Percentiles rank a stretch among this genome's conserved stretches.
Evolutionary conservation across 2,797 vertebrate species (phyloP).

Genomic region (Enteromius viviparus): DNA sequence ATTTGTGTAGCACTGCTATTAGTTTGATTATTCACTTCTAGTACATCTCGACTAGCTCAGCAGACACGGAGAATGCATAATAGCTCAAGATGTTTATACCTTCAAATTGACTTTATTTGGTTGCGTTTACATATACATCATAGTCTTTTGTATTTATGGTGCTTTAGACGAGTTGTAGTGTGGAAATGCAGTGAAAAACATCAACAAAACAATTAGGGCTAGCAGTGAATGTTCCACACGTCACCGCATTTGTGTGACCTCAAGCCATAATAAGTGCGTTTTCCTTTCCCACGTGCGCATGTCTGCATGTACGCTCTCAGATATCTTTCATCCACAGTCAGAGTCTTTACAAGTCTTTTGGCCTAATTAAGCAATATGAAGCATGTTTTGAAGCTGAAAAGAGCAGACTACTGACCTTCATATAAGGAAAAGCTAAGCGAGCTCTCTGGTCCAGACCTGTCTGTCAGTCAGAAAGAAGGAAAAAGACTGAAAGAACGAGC

Average conservation of each 20-base stretch:
- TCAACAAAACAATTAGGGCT: slow-evolving; percentile 30
- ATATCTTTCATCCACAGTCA: slow-evolving; percentile 62
- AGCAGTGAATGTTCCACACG: slow-evolving; percentile 12
- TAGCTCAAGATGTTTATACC: not conserved
- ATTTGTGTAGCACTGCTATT: not conserved
- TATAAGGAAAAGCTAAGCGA: slow-evolving; percentile 67
- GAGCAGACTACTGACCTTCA: slow-evolving; percentile 81
- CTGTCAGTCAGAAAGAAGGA: slow-evolving; percentile 72
- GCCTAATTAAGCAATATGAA: slow-evolving; percentile 84
- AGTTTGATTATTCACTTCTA: not conserved
- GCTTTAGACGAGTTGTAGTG: slow-evolving; percentile 4
- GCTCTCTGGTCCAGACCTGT: slow-evolving; percentile 56
- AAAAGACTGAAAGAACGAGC: slow-evolving; percentile 73
- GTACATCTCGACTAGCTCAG: not conserved
- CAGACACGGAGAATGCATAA: not conserved
- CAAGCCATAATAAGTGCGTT: not conserved
- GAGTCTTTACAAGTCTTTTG: slow-evolving; percentile 70
- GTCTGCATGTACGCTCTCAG: slow-evolving; percentile 17
- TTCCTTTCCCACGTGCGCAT: not conserved
- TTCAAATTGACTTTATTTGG: not conserved
- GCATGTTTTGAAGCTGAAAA: slow-evolving; percentile 77
- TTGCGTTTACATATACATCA: not conserved
- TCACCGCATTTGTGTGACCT: slow-evolving; percentile 19
- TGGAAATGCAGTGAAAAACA: slow-evolving; percentile 13
- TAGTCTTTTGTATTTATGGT: slow-evolving; percentile 5